Conservation (phyloP, 2,888 invertebrate genomes). For the Lottia gigantea region DNA sequence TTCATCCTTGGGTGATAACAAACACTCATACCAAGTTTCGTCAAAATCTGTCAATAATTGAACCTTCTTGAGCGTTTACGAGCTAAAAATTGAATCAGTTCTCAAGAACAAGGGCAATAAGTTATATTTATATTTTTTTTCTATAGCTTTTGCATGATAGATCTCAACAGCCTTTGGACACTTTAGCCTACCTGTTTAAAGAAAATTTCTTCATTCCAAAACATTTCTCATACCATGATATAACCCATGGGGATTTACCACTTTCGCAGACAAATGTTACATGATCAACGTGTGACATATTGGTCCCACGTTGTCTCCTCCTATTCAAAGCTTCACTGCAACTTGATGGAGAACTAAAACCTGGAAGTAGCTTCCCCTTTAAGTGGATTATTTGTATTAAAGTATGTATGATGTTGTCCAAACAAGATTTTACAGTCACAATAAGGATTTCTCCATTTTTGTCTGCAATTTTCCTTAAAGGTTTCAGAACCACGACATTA, state of each 20-base stretch:
- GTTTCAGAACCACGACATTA: slow-evolving; percentile 57
- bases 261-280: slow-evolving; percentile 66
- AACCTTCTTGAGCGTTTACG: too few species aligned
- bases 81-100: too few species aligned
- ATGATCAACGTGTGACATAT: slow-evolving; percentile 67
- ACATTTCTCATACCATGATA: slow-evolving; percentile 68
- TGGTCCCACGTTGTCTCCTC: not conserved
- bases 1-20: too few species aligned
- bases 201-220: slow-evolving; percentile 69
- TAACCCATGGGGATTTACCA: slow-evolving; percentile 61
- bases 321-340: not conserved
- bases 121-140: too few species aligned
- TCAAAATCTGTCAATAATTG: too few species aligned
- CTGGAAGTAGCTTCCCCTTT: slow-evolving; percentile 67
- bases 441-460: slow-evolving; percentile 60
- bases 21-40: too few species aligned
- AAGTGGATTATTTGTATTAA: slow-evolving; percentile 67
- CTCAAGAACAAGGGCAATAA: too few species aligned
- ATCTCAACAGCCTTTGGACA: too few species aligned
- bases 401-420: slow-evolving; percentile 70
- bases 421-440: slow-evolving; percentile 67
- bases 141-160: too few species aligned
- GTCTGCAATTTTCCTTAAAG: slow-evolving; percentile 49
- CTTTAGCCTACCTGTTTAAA: slow-evolving; percentile 63
- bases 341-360: slow-evolving; percentile 47